Conservation (phyloP, 2,113 vertebrate genomes). For the Emydocephalus ijimae region DNA sequence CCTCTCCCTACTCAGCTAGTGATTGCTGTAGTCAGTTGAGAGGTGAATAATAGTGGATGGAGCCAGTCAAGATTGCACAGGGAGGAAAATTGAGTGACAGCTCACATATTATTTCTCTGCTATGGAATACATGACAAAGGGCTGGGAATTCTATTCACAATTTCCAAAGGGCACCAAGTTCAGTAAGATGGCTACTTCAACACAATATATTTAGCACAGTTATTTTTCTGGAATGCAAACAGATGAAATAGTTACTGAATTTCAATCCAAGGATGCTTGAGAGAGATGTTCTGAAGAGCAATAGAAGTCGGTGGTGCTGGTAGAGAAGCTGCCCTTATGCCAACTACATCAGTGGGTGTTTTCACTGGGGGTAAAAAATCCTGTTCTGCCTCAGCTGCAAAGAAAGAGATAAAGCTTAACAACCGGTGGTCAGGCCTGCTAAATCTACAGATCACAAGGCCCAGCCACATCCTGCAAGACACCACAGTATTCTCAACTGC, state of each 20-base stretch:
- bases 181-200: background rate
- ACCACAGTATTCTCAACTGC: background rate
- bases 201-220: background rate
- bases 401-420: conserved; percentile 9
- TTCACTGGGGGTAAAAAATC: conserved; percentile 82
- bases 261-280: conserved; percentile 93
- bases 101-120: background rate
- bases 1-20: background rate
- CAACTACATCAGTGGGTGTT: conserved; percentile 83
- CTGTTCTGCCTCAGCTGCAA: conserved; percentile 47
- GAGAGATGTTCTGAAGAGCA: conserved; percentile 82
- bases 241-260: conserved; percentile 80
- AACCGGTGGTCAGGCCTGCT: background rate
- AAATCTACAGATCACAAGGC: background rate
- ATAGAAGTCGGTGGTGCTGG: conserved; percentile 64
- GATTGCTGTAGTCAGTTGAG: background rate
- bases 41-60: background rate
- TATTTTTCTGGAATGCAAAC: background rate
- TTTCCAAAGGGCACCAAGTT: background rate
- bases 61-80: background rate
- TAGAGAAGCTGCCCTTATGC: conserved; percentile 74
- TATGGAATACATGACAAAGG: background rate
- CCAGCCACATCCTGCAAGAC: background rate
- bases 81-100: background rate
- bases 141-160: background rate